Base-by-base conservation (phyloP, 2,113 vertebrate species). In the Oreochromis spilurus region DNA sequence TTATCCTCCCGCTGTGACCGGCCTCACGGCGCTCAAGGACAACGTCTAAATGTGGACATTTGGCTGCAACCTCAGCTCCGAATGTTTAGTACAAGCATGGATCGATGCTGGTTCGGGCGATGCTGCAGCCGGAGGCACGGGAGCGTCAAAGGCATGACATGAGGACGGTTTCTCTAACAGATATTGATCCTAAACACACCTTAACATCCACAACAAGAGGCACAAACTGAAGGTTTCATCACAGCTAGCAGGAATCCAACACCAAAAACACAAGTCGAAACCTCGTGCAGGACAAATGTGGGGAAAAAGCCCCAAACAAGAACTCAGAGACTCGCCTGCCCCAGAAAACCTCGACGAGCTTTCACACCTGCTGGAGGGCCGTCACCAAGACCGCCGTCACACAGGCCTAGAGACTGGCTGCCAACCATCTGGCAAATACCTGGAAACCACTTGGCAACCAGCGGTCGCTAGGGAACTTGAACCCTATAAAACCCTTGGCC, bases 321-420 rank as follows among this genome's bases (percentile, higher is more conserved):
- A 43, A 14, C 0, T 16, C 21, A 0, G 40, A 5, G 9, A 17
- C 70, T 50, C 16, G 0, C 9, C 24, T 12, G 38, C 9, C 6
- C 43, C 26, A n/a, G 0, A 48, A 29, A 75, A 6, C 38, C 38
- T 70, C 1, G 1, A 70, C 3, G 2, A 2, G 24, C 26, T 72
- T 2, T 3, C 2, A 29, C 24, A 48, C 9, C 40, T 17, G 24
- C 5, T 9, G 11, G 60, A 38, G 19, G 1, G 10, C 17, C 0
- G 2, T 52, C 29, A 52, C 6, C 45, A 31, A 50, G 16, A 17
- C 24, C 6, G 6, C 70, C 11, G 43, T 0, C 70, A 8, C 67
- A 75, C 43, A 3, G 67, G 14, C 67, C 67, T 48, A 48, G 21
- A 75, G 70, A 48, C 43, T 48, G 70, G 24, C 0, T 50, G 9